Conservation (phyloP, 2,888 invertebrate genomes). For the Cataglyphis rosenhaueri region DNA sequence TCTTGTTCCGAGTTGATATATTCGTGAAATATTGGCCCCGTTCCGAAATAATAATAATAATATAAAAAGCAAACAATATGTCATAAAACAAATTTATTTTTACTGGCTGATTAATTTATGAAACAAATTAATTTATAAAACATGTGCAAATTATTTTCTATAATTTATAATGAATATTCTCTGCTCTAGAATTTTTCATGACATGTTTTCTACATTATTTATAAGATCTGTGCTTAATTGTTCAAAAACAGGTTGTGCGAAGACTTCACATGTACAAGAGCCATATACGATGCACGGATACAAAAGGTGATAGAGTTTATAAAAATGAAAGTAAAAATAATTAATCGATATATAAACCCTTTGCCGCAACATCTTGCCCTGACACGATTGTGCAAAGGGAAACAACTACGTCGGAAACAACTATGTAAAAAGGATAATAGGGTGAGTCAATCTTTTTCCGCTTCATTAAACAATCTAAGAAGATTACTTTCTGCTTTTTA, state of each 20-base stretch:
- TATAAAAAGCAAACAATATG: background rate
- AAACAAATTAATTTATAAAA: background rate
- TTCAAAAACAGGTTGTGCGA: conserved; percentile 31
- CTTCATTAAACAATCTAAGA: conserved; percentile 26
- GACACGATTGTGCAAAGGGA: conserved; percentile 29
- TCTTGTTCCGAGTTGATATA: conserved; percentile 18
- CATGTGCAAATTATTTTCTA: conserved; percentile 1
- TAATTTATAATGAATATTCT: background rate
- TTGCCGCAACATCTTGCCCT: conserved; percentile 34
- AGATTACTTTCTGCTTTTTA: conserved; percentile 26
- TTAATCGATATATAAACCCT: conserved; percentile 51
- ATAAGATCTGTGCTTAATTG: conserved; percentile 20
- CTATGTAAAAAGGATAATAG: conserved; percentile 37
- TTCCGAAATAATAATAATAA: conserved; percentile 54
- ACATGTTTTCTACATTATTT: conserved; percentile 12
- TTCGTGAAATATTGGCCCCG: conserved; percentile 43
- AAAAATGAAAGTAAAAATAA: conserved; percentile 48
- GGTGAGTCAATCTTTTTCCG: background rate
- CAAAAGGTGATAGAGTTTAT: conserved; percentile 24
- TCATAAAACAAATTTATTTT: background rate
- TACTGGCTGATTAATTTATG: background rate
- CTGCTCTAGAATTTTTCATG: background rate
- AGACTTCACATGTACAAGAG: background rate
- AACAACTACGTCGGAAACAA: conserved; percentile 27
- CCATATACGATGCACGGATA: background rate